phyloP scores from a whole-genome alignment of 2,113 vertebrate species.

The Lathamus discolor region DNA sequence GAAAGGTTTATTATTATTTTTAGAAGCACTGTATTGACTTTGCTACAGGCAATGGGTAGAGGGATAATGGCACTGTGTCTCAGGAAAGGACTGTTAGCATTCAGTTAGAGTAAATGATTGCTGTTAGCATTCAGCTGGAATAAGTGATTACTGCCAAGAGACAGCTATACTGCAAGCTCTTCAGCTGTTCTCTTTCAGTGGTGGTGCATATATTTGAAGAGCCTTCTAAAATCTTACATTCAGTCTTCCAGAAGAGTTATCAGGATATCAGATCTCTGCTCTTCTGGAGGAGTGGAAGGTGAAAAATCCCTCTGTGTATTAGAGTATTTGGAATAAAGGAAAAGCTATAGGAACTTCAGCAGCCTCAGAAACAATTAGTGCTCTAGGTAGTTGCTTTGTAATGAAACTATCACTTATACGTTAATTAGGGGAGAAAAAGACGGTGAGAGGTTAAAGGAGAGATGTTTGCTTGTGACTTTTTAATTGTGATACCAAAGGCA shows the following conservation, averaged over 20 bases:
- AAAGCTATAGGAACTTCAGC: neutral
- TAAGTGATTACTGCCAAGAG: constrained; percentile 27
- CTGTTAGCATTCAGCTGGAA: constrained; percentile 34
- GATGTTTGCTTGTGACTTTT: constrained; percentile 12
- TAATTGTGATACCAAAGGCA: neutral
- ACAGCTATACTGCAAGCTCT: neutral
- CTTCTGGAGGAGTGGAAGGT: neutral
- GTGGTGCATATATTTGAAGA: neutral
- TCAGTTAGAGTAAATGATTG: constrained; percentile 20
- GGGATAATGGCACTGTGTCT: neutral
- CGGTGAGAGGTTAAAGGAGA: neutral
- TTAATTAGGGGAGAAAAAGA: neutral
- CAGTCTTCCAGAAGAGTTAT: neutral
- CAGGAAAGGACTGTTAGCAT: constrained; percentile 6
- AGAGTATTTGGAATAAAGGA: neutral
- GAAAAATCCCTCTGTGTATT: neutral
- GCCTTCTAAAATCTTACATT: constrained; percentile 9
- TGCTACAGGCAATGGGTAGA: constrained; percentile 11
- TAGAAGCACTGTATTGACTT: neutral
- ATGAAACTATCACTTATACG: neutral
- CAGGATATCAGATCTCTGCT: neutral
- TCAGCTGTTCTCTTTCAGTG: neutral
- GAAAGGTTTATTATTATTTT: neutral
- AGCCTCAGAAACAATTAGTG: constrained; percentile 6
- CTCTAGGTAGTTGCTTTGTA: neutral